Evolutionary conservation across 2,888 invertebrate genomes (phyloP).

Genomic region (Archaeoteleia sp.): DNA sequence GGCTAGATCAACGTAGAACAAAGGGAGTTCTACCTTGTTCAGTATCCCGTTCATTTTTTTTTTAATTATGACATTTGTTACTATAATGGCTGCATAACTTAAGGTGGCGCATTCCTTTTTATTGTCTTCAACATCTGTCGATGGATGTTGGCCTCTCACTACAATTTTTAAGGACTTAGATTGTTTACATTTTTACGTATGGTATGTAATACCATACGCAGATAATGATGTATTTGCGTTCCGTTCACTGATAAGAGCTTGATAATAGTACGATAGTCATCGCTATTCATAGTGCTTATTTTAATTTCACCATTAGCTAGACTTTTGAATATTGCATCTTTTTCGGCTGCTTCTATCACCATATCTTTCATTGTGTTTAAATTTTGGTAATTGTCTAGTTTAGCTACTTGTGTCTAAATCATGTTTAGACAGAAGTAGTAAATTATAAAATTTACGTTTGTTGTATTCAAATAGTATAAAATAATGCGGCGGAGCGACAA

Average conservation of each 20-base stretch:
- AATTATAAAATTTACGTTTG: too few relatives aligned
- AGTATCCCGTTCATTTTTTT: background rate
- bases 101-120: slow-evolving; percentile 1
- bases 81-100: background rate
- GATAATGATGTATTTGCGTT: too few relatives aligned
- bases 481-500: too few relatives aligned
- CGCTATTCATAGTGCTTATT: background rate
- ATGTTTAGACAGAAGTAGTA: too few relatives aligned
- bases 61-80: background rate
- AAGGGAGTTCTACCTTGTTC: background rate
- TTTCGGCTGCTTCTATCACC: too few relatives aligned
- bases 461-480: too few relatives aligned
- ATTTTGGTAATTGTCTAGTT: too few relatives aligned
- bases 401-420: too few relatives aligned
- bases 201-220: slow-evolving; percentile 3
- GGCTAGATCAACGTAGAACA: slow-evolving; percentile 2
- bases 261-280: background rate
- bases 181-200: slow-evolving; percentile 2
- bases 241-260: background rate
- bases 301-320: slow-evolving; percentile 4
- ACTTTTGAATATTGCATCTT: background rate
- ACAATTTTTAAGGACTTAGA: slow-evolving; percentile 3
- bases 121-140: background rate
- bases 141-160: background rate
- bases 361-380: too few relatives aligned